Evolutionary conservation across 1,140 invertebrate genomes (phyloP).

Genomic region (Pseudomyrmex cubaensis): DNA sequence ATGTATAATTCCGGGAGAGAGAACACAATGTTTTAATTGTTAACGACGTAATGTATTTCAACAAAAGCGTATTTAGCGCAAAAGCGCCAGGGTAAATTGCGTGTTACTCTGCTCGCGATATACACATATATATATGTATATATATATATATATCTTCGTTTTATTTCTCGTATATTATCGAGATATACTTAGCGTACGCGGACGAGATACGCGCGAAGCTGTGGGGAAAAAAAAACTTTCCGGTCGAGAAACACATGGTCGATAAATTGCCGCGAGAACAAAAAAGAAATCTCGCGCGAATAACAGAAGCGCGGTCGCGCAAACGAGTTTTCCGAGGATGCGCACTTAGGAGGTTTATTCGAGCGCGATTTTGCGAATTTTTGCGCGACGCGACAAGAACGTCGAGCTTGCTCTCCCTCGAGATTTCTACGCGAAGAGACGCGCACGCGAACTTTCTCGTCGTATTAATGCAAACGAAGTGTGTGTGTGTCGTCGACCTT

Average conservation of each 20-base stretch:
- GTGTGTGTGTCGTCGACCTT: not conserved
- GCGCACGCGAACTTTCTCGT: not conserved
- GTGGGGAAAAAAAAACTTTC: not conserved
- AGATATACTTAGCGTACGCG: too few species aligned
- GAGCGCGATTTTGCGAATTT: not conserved
- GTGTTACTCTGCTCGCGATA: too few species aligned
- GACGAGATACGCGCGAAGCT: not conserved
- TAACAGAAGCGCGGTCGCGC: not conserved
- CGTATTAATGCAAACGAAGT: not conserved
- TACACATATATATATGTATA: too few species aligned
- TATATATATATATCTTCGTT: too few species aligned
- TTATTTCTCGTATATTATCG: too few species aligned
- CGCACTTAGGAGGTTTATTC: not conserved
- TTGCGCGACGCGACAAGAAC: not conserved
- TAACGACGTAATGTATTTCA: too few species aligned
- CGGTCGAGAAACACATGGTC: conserved; percentile 10
- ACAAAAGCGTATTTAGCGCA: too few species aligned
- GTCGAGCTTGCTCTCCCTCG: not conserved
- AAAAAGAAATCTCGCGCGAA: not conserved
- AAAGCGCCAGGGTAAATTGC: too few species aligned
- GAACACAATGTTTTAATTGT: too few species aligned
- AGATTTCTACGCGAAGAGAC: too few species aligned
- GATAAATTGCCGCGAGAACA: not conserved
- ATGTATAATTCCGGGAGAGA: too few species aligned
- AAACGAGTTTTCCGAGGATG: conserved; percentile 33